Evolutionary conservation across 2,797 vertebrate species (phyloP).

Genomic region (Paramormyrops hopkinsi): DNA sequence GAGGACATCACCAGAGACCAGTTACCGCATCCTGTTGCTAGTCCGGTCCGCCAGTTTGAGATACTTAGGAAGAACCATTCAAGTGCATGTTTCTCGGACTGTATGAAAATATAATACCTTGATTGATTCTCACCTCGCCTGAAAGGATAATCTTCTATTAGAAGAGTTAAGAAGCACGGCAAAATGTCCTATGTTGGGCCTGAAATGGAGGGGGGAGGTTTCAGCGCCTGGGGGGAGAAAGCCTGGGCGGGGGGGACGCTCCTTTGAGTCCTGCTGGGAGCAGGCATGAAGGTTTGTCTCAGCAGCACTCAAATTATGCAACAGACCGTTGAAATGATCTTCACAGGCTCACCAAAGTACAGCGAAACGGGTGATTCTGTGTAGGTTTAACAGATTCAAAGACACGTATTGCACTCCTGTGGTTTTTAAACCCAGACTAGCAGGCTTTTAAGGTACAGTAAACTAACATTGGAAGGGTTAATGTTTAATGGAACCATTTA

Average conservation of each 20-base stretch:
- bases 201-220: slow-evolving; percentile 3
- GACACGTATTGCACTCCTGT: slow-evolving; percentile 21
- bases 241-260: slow-evolving; percentile 14
- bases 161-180: slow-evolving; percentile 28
- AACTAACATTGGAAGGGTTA: background rate
- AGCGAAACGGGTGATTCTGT: slow-evolving; percentile 22
- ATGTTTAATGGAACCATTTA: background rate
- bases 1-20: background rate
- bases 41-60: background rate
- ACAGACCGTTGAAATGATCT: slow-evolving; percentile 23
- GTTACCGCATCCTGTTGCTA: background rate
- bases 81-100: slow-evolving; percentile 14
- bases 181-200: slow-evolving; percentile 25
- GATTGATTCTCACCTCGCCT: slow-evolving; percentile 39
- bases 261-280: slow-evolving; percentile 18
- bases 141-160: slow-evolving; percentile 39
- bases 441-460: background rate
- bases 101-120: slow-evolving; percentile 23
- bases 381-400: slow-evolving; percentile 4
- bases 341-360: slow-evolving; percentile 23
- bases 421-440: background rate
- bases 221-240: slow-evolving; percentile 5
- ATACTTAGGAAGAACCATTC: background rate
- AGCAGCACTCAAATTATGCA: slow-evolving; percentile 26
- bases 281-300: slow-evolving; percentile 10